Conservation (phyloP, 2,888 invertebrate genomes). For the Idaea straminata region DNA sequence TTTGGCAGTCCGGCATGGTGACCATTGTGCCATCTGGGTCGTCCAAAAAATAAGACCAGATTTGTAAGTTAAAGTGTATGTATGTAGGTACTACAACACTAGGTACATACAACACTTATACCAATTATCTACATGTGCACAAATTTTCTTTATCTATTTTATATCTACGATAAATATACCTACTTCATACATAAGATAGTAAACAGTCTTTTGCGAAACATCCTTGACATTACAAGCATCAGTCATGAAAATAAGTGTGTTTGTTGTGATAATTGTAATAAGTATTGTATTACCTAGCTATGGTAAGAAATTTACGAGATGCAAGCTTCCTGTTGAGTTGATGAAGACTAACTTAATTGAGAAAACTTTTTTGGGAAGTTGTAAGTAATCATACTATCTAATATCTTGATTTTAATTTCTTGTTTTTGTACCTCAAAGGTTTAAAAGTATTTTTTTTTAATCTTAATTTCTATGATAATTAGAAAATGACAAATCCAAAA, state of each 20-base stretch:
- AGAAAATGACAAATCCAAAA: too few species aligned
- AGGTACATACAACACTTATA: too few species aligned
- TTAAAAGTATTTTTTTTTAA: too few species aligned
- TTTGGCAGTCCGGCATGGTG: too few species aligned
- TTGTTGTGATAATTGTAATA: not conserved
- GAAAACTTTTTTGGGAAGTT: constrained; percentile 53
- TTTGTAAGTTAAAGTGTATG: too few species aligned
- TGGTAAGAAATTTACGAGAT: constrained; percentile 47
- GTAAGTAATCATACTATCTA: constrained; percentile 41
- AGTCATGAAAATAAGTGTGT: not conserved
- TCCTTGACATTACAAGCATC: not conserved
- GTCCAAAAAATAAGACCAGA: too few species aligned
- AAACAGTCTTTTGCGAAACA: not conserved
- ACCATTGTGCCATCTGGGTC: too few species aligned
- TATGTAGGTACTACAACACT: too few species aligned
- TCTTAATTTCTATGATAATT: too few species aligned
- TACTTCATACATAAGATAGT: not conserved
- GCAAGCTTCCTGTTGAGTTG: constrained; percentile 42
- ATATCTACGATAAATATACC: not conserved
- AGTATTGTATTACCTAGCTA: not conserved
- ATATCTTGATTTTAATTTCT: not conserved
- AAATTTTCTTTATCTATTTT: not conserved
- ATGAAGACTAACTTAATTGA: constrained; percentile 37
- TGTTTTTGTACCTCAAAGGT: too few species aligned
- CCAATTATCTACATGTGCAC: not conserved